Evolutionary conservation across 2,888 invertebrate genomes (phyloP).

Genomic region (Lepetodrilus schrolli): DNA sequence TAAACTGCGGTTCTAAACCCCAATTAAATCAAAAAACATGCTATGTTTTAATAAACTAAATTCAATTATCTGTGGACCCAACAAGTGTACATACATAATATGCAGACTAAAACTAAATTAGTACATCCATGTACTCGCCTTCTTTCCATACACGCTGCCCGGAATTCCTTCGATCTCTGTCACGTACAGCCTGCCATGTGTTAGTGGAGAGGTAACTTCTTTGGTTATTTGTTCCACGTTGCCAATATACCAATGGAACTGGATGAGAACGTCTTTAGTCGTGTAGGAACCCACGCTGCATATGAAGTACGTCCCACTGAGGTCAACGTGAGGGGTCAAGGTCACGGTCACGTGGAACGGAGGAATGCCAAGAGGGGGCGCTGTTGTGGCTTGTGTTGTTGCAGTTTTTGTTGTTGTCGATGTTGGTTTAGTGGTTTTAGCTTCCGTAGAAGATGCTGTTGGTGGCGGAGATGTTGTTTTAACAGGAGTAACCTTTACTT

Average conservation of each 20-base stretch:
- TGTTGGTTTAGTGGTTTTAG: slow-evolving; percentile 37
- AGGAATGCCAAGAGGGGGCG: slow-evolving; percentile 41
- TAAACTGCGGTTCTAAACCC: too few species aligned
- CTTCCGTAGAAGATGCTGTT: too few species aligned
- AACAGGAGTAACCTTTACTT: too few species aligned
- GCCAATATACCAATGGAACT: slow-evolving; percentile 35
- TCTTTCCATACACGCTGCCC: neutral
- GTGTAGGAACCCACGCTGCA: slow-evolving; percentile 40
- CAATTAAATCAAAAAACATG: neutral
- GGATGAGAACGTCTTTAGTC: slow-evolving; percentile 9
- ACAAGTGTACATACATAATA: neutral
- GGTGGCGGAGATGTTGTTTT: slow-evolving; percentile 42
- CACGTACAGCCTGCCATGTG: slow-evolving; percentile 42
- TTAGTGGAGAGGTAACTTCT: slow-evolving; percentile 32
- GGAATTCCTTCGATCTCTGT: slow-evolving; percentile 41
- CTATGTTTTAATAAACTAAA: neutral
- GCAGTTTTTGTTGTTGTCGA: slow-evolving; percentile 39
- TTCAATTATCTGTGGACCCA: neutral
- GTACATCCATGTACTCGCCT: too few species aligned
- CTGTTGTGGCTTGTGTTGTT: slow-evolving; percentile 38
- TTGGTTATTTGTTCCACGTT: neutral
- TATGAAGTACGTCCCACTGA: slow-evolving; percentile 46
- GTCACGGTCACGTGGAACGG: slow-evolving; percentile 42
- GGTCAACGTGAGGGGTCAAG: slow-evolving; percentile 37
- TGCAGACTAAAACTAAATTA: neutral